Conservation (phyloP, 1,140 invertebrate genomes). For the Solen grandis region DNA sequence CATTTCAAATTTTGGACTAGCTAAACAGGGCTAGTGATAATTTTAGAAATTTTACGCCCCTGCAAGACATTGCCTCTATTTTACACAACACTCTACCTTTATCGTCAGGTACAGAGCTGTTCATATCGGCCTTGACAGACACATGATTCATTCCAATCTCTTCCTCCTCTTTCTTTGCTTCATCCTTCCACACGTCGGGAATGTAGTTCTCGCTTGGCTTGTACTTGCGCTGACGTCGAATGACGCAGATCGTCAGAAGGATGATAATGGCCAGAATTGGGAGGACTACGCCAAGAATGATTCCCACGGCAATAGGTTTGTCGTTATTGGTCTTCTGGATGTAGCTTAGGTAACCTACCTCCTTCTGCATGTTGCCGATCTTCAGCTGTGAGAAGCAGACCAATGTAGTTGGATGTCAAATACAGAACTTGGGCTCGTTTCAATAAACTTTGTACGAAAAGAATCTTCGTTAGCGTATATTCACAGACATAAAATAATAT, state of each 20-base stretch:
- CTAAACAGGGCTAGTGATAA: too few relatives aligned
- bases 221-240: slow-evolving; percentile 74
- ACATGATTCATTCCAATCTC: slow-evolving; percentile 72
- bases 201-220: slow-evolving; percentile 70
- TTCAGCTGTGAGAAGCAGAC: slow-evolving; percentile 69
- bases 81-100: too few relatives aligned
- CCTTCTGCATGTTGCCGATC: slow-evolving; percentile 68
- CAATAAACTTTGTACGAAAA: too few relatives aligned
- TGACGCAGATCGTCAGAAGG: slow-evolving; percentile 74
- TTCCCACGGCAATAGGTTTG: slow-evolving; percentile 74
- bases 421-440: too few relatives aligned
- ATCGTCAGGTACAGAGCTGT: slow-evolving; percentile 70
- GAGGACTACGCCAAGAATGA: slow-evolving; percentile 75
- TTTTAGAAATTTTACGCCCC: too few relatives aligned
- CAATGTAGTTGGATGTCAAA: too few relatives aligned
- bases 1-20: too few relatives aligned
- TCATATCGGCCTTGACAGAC: slow-evolving; percentile 74
- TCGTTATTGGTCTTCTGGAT: slow-evolving; percentile 58
- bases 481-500: too few relatives aligned
- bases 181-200: slow-evolving; percentile 76
- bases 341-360: slow-evolving; percentile 74
- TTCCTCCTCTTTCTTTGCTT: slow-evolving; percentile 73
- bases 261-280: slow-evolving; percentile 76
- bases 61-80: too few relatives aligned
- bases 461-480: too few relatives aligned